Conservation (phyloP, 1,140 invertebrate genomes). For the Aethina tumida region DNA sequence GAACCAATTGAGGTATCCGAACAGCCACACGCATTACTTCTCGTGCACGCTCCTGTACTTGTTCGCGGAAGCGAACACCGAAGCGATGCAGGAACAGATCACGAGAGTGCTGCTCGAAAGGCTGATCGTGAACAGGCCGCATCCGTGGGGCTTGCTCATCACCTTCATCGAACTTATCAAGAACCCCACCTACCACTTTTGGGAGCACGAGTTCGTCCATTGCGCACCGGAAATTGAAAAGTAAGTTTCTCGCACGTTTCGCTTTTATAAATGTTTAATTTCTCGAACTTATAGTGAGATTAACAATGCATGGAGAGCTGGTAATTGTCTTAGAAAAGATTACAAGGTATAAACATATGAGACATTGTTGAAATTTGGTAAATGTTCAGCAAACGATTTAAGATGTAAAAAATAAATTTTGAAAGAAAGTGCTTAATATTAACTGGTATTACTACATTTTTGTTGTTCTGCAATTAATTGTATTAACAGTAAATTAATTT, state of each 20-base stretch:
- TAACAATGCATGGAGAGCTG: too few relatives aligned
- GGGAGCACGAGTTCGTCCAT: conserved; percentile 97
- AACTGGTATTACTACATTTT: too few relatives aligned
- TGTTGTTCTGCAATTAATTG: too few relatives aligned
- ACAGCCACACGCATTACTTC: conserved; percentile 99
- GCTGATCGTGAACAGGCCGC: conserved; percentile 94
- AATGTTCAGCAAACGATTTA: too few relatives aligned
- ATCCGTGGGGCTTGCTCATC: conserved; percentile 97
- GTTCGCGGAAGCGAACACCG: conserved; percentile 95
- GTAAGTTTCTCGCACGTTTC: conserved; percentile 44
- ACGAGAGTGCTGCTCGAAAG: conserved; percentile 91
- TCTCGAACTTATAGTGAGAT: background rate
- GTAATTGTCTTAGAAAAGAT: too few relatives aligned
- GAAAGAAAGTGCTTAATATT: too few relatives aligned
- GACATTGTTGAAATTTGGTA: too few relatives aligned
- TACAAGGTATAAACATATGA: too few relatives aligned
- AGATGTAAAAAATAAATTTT: too few relatives aligned
- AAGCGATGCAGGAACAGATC: conserved; percentile 86
- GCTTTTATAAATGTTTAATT: conserved; percentile 2
- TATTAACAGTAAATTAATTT: conserved; percentile 21
- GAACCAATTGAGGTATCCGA: conserved; percentile 97
- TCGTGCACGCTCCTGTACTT: conserved; percentile 93
- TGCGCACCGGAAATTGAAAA: conserved; percentile 99
- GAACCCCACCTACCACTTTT: conserved; percentile 98
- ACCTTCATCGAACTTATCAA: conserved; percentile 99